These are phyloP conservation scores for Clepsis dumicolana DNA, from an alignment of 2,888 invertebrate genomes.

Conservation along the genomic window DNA sequence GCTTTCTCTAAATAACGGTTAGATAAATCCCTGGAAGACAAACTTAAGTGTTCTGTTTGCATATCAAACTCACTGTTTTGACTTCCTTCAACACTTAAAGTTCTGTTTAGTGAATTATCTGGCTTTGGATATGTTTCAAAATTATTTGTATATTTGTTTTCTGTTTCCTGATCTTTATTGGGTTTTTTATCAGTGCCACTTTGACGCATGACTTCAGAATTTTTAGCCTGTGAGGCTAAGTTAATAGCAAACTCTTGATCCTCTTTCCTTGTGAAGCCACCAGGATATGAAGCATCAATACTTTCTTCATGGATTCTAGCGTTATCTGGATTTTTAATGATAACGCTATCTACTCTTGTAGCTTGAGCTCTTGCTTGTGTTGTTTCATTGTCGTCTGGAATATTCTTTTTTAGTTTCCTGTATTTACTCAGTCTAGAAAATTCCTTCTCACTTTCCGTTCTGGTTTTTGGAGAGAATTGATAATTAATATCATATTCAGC, in stretches of 20 bases:
- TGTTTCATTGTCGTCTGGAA: slow-evolving; percentile 50
- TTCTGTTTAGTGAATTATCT: slow-evolving; percentile 5
- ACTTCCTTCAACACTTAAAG: slow-evolving; percentile 6
- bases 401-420: slow-evolving; percentile 65
- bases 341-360: slow-evolving; percentile 77
- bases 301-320: slow-evolving; percentile 59
- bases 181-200: slow-evolving; percentile 33
- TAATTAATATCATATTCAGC: slow-evolving; percentile 45
- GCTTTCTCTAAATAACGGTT: slow-evolving; percentile 30
- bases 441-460: slow-evolving; percentile 62
- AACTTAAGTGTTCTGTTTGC: slow-evolving; percentile 23
- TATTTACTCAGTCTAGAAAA: slow-evolving; percentile 74
- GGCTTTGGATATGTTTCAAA: slow-evolving; percentile 5
- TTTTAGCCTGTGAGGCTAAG: slow-evolving; percentile 56
- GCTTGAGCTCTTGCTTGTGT: slow-evolving; percentile 49
- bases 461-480: slow-evolving; percentile 49
- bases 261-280: slow-evolving; percentile 25
- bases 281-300: slow-evolving; percentile 38
- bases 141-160: neutral
- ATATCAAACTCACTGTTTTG: slow-evolving; percentile 4
- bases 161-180: slow-evolving; percentile 2
- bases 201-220: slow-evolving; percentile 25
- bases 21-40: slow-evolving; percentile 13
- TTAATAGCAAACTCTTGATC: slow-evolving; percentile 55
- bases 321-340: slow-evolving; percentile 81